phyloP scores from a whole-genome alignment of 2,113 vertebrate species.

The Murina feae region DNA sequence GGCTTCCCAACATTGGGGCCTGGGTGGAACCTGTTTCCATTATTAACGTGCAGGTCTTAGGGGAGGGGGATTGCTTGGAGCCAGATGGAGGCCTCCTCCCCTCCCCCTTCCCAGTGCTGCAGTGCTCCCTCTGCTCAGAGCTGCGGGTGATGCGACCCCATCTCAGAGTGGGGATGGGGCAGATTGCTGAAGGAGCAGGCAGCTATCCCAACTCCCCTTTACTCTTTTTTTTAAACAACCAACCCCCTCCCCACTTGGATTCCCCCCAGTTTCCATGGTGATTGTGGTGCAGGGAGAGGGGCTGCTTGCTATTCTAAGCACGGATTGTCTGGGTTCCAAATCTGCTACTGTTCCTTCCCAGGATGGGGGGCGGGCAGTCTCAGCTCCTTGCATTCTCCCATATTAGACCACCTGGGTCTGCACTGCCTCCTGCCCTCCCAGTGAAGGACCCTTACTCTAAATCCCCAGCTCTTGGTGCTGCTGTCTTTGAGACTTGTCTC shows the following conservation, averaged over 20 bases:
- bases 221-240: conserved; percentile 39
- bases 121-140: conserved; percentile 39
- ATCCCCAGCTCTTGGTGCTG: background rate
- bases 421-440: background rate
- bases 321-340: conserved; percentile 83
- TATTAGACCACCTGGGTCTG: conserved; percentile 10
- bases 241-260: conserved; percentile 68
- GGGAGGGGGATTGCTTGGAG: conserved; percentile 40
- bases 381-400: conserved; percentile 9
- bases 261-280: conserved; percentile 81
- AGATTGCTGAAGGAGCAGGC: conserved; percentile 38
- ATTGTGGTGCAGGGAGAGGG: conserved; percentile 77
- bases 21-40: background rate
- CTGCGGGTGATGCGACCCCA: conserved; percentile 4
- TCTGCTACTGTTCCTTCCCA: conserved; percentile 68
- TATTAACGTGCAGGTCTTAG: conserved; percentile 7
- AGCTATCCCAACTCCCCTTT: conserved; percentile 45
- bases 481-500: background rate
- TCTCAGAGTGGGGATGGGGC: conserved; percentile 12
- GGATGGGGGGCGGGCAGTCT: conserved; percentile 23
- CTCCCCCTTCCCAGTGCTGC: conserved; percentile 41
- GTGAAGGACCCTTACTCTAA: background rate
- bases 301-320: conserved; percentile 85
- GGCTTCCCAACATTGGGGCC: background rate
- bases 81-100: conserved; percentile 39